Evolutionary conservation across 2,113 vertebrate species (phyloP), one percentile per base, ranked within the genome.

Genomic region (Anhinga rufa): DNA sequence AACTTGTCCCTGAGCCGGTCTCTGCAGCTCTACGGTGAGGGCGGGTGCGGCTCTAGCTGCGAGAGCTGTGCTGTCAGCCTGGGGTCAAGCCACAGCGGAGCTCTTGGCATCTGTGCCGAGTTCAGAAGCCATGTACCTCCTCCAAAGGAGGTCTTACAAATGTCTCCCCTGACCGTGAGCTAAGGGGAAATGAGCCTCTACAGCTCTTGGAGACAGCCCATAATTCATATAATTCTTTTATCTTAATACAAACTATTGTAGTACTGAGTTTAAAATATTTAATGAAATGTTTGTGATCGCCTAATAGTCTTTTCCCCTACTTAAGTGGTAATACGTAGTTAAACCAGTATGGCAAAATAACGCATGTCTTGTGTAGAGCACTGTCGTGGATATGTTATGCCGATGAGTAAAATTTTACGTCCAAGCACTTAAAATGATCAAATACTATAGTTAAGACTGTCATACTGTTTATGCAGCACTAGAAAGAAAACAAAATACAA

Each of bases 371-470:
- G 86, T 71, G 69, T 89, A 84, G 96, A 97, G 93, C 97, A 92
- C 95, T 95, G 92, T 88, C 94, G 89, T 80, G 96, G 51, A n/a
- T 68, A 78, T 88, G 62, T 97, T 77, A 96, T 86, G 89, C 97
- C 48, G 24, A 28, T 29, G 74, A 96, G 97, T 95, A 98, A 96
- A 97, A 92, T 61, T 77, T 85, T 88, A 71, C 49, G 72, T 97
- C 97, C 85, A 94, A 95, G 89, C 75, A 58, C 82, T 96, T 93
- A 72, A 97, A 98, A 98, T 95, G 88, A 97, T 71, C 96, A 97
- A 98, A 95, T 96, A 93, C 97, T 96, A 65, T 92, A 93, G 96
- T 92, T 98, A 98, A 97, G 97, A 93, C 97, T 98, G 96, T 98
- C 97, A 90, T 94, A 91, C 91, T 98, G 93, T 93, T 97, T 96